These are phyloP conservation scores for Zelleria hepariella DNA, from an alignment of 2,888 invertebrate genomes.

Conservation along the genomic window DNA sequence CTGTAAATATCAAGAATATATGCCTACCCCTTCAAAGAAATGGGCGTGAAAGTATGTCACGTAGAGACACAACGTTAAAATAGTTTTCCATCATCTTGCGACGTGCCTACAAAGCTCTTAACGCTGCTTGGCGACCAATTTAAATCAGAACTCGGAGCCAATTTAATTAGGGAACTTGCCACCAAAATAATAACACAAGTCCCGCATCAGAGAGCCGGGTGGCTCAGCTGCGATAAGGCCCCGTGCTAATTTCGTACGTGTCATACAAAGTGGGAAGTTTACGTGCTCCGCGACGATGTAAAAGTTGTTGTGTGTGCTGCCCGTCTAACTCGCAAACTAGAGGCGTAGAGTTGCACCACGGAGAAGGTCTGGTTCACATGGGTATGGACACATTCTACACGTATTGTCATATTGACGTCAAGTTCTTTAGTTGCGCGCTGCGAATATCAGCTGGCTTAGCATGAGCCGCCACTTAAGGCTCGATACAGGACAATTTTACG, in stretches of 20 bases:
- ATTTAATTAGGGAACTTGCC: background rate
- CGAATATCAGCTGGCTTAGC: no score
- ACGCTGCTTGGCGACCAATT: background rate
- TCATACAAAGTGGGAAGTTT: conserved; percentile 14
- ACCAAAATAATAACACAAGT: background rate
- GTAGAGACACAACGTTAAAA: no score
- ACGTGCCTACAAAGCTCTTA: background rate
- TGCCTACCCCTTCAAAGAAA: no score
- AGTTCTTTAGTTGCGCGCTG: no score
- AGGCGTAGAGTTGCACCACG: conserved; percentile 8
- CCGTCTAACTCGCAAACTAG: background rate
- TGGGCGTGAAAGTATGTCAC: no score
- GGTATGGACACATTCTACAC: background rate
- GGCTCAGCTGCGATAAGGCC: conserved; percentile 6
- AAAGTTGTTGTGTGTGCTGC: conserved; percentile 10
- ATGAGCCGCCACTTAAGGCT: no score
- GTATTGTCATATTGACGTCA: no score
- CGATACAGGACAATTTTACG: no score
- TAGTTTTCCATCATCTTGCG: no score
- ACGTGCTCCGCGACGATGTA: conserved; percentile 11
- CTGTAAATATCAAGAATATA: no score
- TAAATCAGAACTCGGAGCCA: background rate
- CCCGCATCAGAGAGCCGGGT: background rate
- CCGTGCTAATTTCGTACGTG: conserved; percentile 13
- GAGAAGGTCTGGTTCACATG: background rate